A percentile compares a stretch with the other conserved stretches of the same genome.
Conservation (phyloP, 2,888 invertebrate species). For the Ditula angustiorana region DNA sequence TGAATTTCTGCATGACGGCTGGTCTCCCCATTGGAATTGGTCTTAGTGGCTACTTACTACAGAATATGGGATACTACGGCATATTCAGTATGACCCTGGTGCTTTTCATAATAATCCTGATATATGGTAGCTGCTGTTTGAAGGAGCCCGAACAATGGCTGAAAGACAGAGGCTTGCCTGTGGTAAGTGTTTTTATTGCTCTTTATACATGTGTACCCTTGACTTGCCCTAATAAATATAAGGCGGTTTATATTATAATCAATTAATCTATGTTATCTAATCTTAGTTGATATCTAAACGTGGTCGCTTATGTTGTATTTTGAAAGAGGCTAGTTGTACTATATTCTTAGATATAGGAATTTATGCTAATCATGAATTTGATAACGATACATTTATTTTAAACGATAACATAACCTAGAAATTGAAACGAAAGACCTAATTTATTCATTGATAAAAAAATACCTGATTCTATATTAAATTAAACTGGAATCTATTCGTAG, state of each 20-base stretch:
- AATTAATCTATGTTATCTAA: not conserved
- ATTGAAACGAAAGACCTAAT: not conserved
- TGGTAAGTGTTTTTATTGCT: conserved; percentile 58
- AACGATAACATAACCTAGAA: not conserved
- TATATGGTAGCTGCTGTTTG: conserved; percentile 89
- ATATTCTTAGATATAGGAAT: not conserved
- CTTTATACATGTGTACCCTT: not conserved
- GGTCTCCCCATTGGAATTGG: conserved; percentile 85
- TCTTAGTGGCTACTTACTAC: conserved; percentile 79
- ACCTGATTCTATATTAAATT: not conserved
- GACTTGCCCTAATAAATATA: not conserved
- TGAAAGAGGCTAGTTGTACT: not conserved
- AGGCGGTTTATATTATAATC: not conserved
- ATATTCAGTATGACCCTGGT: conserved; percentile 71
- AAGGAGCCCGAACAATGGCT: conserved; percentile 86
- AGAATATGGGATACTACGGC: conserved; percentile 76
- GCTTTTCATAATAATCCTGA: conserved; percentile 86
- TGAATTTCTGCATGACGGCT: conserved; percentile 86
- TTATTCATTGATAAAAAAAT: not conserved
- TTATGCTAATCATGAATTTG: not conserved
- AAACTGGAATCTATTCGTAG: too few species aligned
- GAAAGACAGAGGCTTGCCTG: conserved; percentile 63
- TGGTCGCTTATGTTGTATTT: not conserved
- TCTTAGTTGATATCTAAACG: not conserved
- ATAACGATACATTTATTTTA: not conserved